Evolutionary conservation across 2,797 vertebrate species (phyloP).

Genomic region (Apogon hyalosoma): DNA sequence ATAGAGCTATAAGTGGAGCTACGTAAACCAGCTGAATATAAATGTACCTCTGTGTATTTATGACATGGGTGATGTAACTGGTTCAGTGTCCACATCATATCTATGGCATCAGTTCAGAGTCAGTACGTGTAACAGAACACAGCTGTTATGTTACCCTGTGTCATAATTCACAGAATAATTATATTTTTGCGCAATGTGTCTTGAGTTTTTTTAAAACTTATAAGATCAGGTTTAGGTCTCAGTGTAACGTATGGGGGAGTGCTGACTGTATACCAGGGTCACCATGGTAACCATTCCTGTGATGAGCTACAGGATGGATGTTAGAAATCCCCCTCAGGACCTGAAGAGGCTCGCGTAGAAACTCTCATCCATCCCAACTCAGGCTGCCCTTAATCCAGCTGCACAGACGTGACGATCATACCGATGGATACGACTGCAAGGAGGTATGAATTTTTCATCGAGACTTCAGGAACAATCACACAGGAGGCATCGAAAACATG

Average conservation of each 20-base stretch:
- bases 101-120: conserved; percentile 14
- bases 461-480: conserved; percentile 14
- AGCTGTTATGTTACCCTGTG: background rate
- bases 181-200: background rate
- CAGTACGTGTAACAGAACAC: conserved; percentile 2
- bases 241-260: conserved; percentile 13
- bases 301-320: conserved; percentile 9
- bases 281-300: background rate
- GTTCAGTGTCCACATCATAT: conserved; percentile 23
- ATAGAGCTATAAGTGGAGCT: background rate
- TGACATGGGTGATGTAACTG: conserved; percentile 3
- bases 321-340: conserved; percentile 33
- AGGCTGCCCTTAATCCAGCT: conserved; percentile 54
- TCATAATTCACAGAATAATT: background rate
- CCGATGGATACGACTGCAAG: conserved; percentile 34
- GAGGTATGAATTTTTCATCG: conserved; percentile 51
- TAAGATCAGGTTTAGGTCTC: too few relatives aligned
- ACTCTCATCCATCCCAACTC: conserved; percentile 45
- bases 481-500: background rate
- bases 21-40: background rate
- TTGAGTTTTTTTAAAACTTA: too few relatives aligned
- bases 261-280: conserved; percentile 14
- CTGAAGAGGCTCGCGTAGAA: conserved; percentile 50
- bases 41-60: conserved; percentile 5
- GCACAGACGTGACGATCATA: conserved; percentile 56